These are phyloP conservation scores for Podiceps cristatus DNA, from an alignment of 2,113 vertebrate genomes.

Conservation along the genomic window DNA sequence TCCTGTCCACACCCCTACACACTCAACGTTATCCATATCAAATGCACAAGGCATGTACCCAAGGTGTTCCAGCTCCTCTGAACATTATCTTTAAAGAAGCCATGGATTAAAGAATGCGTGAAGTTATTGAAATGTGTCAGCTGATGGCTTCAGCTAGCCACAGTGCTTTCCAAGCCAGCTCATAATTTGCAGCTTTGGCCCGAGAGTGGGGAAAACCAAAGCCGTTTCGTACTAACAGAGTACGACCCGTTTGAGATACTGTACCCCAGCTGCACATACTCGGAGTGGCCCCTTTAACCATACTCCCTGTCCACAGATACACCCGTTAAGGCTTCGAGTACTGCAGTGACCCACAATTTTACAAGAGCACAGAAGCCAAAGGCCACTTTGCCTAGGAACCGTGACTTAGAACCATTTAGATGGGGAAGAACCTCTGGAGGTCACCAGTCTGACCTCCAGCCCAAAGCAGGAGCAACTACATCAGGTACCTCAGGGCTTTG, in stretches of 20 bases:
- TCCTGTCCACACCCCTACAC: neutral
- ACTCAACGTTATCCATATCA: rapidly evolving
- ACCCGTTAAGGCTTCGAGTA: no score
- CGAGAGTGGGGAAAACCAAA: neutral
- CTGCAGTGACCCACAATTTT: neutral
- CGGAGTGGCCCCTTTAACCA: no score
- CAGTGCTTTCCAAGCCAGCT: neutral
- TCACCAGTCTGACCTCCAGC: neutral
- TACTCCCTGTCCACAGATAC: no score
- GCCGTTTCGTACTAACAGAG: no score
- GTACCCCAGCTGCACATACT: rapidly evolving
- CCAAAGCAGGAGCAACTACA: neutral
- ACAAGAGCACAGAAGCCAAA: neutral
- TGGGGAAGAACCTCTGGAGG: neutral
- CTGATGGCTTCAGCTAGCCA: neutral
- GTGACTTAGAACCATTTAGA: rapidly evolving
- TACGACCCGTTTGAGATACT: rapidly evolving
- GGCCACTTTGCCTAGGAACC: neutral
- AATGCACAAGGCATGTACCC: rapidly evolving
- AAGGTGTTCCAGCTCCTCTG: neutral
- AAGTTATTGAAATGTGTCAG: neutral
- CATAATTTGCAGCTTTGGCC: neutral
- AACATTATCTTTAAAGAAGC: neutral
- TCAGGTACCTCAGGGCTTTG: neutral
- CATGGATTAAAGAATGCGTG: neutral